Base-by-base conservation (phyloP, 1,140 invertebrate genomes). In the Stenopsyche tienmushanensis region DNA sequence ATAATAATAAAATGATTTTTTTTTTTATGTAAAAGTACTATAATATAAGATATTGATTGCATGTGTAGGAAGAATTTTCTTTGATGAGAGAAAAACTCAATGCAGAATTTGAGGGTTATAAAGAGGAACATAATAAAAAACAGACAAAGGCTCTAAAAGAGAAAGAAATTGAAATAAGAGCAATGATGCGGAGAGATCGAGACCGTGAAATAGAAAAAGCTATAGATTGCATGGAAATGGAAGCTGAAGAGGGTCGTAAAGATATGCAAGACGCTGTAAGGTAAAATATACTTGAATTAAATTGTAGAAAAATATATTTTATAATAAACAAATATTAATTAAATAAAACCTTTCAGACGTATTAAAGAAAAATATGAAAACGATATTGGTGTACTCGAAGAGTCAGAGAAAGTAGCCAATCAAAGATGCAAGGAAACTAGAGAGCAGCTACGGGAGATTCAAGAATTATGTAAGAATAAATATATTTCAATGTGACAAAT, bases 311-410 rank as follows among this genome's bases (percentile, higher is more conserved):
- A 7, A 21, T 50, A 59, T 59, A 20, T 26, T 20, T 49, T 5
- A 3, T 34, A 21, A 20, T 54, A 2, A 24, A 24, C 1, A 57
- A 50, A 10, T 5, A 26, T 29, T 7, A 45, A 25, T 18, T 62
- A 50, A 17, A 26, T 1, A 62, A 21, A 49, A 18, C 49, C 71
- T 67, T 67, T 18, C 65, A 91, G 89, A 71, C 83, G 88, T 63
- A 76, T 89, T 2, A 88, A 85, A 72, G 89, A 91, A 42, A 89
- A 90, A 73, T 90, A 87, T 66, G 87, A 90, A 62, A 78, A 80
- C 18, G 89, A 91, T 71, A 71, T 92, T 25, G 78, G 82, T 58
- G 82, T 88, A 59, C 71, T 88, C 24, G 88, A 87, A 62, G 75
- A 82, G 72, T 80, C 81, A 49, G 81, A 88, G 75, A 83, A 81